Evolutionary conservation across 2,888 invertebrate genomes (phyloP).

Genomic region (Drosophila diplacantha): DNA sequence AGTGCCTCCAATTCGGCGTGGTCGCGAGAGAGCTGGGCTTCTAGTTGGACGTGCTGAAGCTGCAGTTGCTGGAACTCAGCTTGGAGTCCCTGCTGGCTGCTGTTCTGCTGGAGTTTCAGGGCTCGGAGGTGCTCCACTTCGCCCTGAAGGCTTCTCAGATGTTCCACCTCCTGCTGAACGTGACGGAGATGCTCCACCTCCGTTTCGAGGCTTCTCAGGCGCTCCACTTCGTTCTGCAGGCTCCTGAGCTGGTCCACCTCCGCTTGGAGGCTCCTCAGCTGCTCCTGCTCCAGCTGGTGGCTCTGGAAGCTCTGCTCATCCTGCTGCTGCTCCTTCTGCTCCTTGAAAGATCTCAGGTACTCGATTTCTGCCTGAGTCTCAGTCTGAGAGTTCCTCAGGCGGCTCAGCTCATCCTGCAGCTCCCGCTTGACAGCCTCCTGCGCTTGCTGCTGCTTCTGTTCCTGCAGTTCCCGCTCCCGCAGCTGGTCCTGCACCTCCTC

Average conservation of each 20-base stretch:
- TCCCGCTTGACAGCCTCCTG: neutral
- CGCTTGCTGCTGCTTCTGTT: neutral
- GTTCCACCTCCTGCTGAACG: constrained; percentile 2
- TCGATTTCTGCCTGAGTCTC: constrained; percentile 2
- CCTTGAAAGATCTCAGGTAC: neutral
- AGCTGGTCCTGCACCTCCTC: constrained; percentile 26
- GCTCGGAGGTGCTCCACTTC: constrained; percentile 13
- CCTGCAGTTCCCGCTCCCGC: constrained; percentile 3
- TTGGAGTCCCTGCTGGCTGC: neutral
- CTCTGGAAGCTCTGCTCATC: constrained; percentile 9
- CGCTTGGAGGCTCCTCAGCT: neutral
- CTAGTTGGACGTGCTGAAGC: neutral
- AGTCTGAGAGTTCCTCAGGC: neutral
- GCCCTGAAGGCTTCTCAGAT: constrained; percentile 7
- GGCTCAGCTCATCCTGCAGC: constrained; percentile 4
- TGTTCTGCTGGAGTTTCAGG: neutral
- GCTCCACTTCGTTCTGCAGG: neutral
- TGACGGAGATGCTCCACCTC: neutral
- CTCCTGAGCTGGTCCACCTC: constrained; percentile 21
- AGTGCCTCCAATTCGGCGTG: constrained; percentile 16
- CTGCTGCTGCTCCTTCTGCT: constrained; percentile 27
- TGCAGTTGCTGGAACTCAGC: constrained; percentile 11
- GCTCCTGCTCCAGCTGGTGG: constrained; percentile 1
- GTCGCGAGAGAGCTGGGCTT: neutral
- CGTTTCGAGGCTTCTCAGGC: neutral